Base-by-base conservation (phyloP, 2,888 invertebrate species). In the Caenorhabditis virilis region DNA sequence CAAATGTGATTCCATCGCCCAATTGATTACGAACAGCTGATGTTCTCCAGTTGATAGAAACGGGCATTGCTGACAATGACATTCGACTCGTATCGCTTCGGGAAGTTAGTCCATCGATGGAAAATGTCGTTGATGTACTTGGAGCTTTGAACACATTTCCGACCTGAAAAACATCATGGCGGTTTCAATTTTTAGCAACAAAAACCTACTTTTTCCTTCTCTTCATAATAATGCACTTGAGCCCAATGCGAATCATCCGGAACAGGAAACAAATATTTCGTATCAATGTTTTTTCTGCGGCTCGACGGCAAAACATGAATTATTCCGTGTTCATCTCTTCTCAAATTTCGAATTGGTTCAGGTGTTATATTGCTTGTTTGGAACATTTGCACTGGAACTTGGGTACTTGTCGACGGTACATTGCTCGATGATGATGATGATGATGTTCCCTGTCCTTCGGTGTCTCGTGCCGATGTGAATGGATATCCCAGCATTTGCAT, bases 11-110 rank as follows among this genome's bases (percentile, higher is more conserved):
- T 0, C 56, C 56, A 2, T 16, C 20, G 20, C 26, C 45, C 7
- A 51, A 16, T 22, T 45, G 50, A 23, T 51, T 57, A 1, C 57
- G 43, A 9, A 57, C 36, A 2, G 5, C 15, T 9, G 30, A n/a
- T 7, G 18, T 23, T 25, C 45, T 49, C 20, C n/a, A n/a, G 6
- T 9, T 5, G 15, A 18, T 50, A 1, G 30, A 5, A 2, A 16
- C 3, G 6, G 49, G 56, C n/a, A n/a, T 18, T 1, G 43, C 33
- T 13, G 43, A 45, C 4, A 57, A 16, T 1, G 50, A 27, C 43
- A 57, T 16, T 16, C 45, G 33, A 18, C 9, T 18, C 20, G 35
- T 20, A 6, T 42, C 36, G 3, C 18, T 18, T 25, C 26, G 15
- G 20, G 23, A 18, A 1, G 43, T 35, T 1, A 25, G 15, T 25